These are phyloP conservation scores for Channa maculata DNA, from an alignment of 2,113 vertebrate species.

Conservation along the genomic window DNA sequence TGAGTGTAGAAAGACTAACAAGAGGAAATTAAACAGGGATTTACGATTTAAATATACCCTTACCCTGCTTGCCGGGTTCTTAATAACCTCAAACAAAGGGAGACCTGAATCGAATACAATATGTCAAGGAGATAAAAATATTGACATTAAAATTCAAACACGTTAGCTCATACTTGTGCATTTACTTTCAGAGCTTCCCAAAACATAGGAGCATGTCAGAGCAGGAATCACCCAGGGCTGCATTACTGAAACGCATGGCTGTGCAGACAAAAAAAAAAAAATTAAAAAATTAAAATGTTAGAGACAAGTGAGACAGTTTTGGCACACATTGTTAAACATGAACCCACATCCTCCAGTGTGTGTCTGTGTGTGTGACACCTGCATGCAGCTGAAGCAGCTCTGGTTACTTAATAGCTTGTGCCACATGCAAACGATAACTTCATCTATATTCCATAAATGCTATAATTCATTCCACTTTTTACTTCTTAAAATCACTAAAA, in stretches of 20 bases:
- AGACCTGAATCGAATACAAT: conserved; percentile 24
- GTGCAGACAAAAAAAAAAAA: conserved; percentile 42
- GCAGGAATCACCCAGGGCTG: conserved; percentile 65
- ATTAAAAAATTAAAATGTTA: too few species aligned
- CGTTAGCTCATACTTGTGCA: conserved; percentile 23
- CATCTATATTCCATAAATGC: neutral
- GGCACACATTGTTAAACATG: conserved; percentile 61
- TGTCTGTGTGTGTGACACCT: conserved; percentile 49
- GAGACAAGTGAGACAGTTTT: conserved; percentile 53
- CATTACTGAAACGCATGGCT: conserved; percentile 58
- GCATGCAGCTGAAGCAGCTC: conserved; percentile 32
- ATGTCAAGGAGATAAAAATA: conserved; percentile 23
- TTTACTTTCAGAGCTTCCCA: conserved; percentile 22
- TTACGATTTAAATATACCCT: conserved; percentile 15
- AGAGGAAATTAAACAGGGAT: conserved; percentile 32
- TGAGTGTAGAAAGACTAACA: neutral
- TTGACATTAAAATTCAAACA: conserved; percentile 9
- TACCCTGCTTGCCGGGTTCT: neutral
- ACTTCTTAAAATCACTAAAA: too few species aligned
- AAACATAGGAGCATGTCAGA: conserved; percentile 46
- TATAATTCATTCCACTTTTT: conserved; percentile 10
- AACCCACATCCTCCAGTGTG: conserved; percentile 56
- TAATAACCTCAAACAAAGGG: conserved; percentile 31
- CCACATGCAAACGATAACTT: conserved; percentile 15
- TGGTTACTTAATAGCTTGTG: conserved; percentile 38